phyloP scores from a whole-genome alignment of 2,888 invertebrate species.

The Zootermopsis nevadensis region DNA sequence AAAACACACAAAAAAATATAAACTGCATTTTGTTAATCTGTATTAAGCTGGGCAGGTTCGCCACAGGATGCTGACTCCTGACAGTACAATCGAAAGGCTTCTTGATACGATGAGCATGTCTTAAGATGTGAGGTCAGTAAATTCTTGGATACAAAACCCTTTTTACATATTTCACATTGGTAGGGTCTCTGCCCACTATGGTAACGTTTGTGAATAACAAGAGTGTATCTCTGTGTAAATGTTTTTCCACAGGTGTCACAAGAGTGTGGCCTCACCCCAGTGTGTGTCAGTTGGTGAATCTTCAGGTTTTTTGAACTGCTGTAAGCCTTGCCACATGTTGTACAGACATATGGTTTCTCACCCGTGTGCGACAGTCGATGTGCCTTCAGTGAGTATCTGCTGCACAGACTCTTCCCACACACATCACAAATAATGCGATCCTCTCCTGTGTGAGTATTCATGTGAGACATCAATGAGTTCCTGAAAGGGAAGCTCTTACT shows the following conservation, averaged over 20 bases:
- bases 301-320: constrained; percentile 61
- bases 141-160: constrained; percentile 73
- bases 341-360: constrained; percentile 71
- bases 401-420: constrained; percentile 71
- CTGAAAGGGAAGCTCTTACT: constrained; percentile 56
- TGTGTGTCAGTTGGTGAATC: constrained; percentile 72
- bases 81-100: too few species aligned
- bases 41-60: too few species aligned
- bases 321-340: constrained; percentile 50
- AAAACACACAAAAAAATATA: too few species aligned
- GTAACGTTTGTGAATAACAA: constrained; percentile 68
- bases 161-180: constrained; percentile 69
- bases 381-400: constrained; percentile 70
- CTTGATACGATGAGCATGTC: too few species aligned
- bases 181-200: constrained; percentile 64
- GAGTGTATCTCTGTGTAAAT: constrained; percentile 71
- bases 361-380: constrained; percentile 72
- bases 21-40: too few species aligned
- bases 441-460: constrained; percentile 55
- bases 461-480: constrained; percentile 55
- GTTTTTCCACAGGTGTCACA: constrained; percentile 73
- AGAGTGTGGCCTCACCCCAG: constrained; percentile 72
- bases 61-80: too few species aligned
- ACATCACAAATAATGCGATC: constrained; percentile 71
- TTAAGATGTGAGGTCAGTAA: constrained; percentile 57